Base-by-base conservation (phyloP, 2,113 vertebrate genomes). In the Marmota flaviventris region DNA sequence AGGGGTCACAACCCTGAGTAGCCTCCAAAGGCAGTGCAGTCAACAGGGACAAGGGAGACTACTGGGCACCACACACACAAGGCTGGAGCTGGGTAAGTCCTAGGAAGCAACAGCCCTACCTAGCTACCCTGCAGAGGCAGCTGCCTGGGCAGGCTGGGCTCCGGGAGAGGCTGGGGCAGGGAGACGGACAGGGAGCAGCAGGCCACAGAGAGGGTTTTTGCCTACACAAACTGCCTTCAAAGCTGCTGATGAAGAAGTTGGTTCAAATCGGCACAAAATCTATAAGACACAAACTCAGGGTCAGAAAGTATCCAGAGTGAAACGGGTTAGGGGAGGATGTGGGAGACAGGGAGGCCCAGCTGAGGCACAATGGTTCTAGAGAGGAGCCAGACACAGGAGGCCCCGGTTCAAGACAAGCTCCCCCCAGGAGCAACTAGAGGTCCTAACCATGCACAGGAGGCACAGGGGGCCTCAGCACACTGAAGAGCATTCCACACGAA, bases 291-390 rank as follows among this genome's bases (percentile, higher is more conserved):
- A 22, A 61, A 34, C 37, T 63, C 29, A 25, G 27, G 61, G 29
- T 34, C 25, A 3, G 1, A 22, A 81, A 32, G n/a, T 1, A 20
- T 2, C 29, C 22, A 18, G 14, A 14, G 69, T 29, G 2, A 20
- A 25, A 39, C 3, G 56, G 39, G 2, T 24, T 2, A 34, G 16
- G 51, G 13, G 27, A 58, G 11, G 17, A 13, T 32, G 2, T 1
- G 17, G 58, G 12, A 29, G 16, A 65, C 0, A 1, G 22, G 24
- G 27, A 37, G 56, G 7, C 7, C 8, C 3, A 2, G 10, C 25
- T 7, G 4, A 9, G 0, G 4, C 12, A 3, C 0, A 4, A 18
- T 0, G 14, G 27, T 1, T 14, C 37, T 16, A 14, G 29, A 39
- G 22, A 29, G 17, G 39, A 24, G 14, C 56, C 17, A 29, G 29